Evolutionary conservation across 2,113 vertebrate genomes (phyloP).

Genomic region (Dermatemys mawii): DNA sequence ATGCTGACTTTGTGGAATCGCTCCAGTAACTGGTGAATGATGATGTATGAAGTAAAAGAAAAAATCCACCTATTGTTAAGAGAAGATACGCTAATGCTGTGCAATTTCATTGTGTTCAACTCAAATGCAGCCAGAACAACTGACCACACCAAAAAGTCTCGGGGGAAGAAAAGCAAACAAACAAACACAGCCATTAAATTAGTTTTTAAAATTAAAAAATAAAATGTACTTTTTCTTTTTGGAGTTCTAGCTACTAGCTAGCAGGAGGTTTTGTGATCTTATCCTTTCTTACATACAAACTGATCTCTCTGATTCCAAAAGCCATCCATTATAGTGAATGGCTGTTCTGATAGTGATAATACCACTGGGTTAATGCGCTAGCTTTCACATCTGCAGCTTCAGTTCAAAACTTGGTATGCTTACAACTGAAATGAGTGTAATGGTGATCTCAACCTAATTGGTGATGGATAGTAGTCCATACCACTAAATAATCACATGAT

Average conservation of each 20-base stretch:
- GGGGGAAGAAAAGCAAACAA: not conserved
- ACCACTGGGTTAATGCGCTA: not conserved
- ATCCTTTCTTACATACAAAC: not conserved
- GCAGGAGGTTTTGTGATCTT: not conserved
- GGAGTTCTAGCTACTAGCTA: not conserved
- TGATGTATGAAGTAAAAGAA: not conserved
- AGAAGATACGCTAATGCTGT: fast-evolving
- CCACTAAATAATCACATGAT: not conserved
- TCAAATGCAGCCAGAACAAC: not conserved
- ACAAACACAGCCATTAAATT: fast-evolving
- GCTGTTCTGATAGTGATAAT: not conserved
- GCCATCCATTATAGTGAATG: not conserved
- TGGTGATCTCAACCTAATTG: not conserved
- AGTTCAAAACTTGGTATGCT: not conserved
- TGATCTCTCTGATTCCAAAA: not conserved
- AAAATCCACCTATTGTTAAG: fast-evolving
- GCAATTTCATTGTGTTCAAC: not conserved
- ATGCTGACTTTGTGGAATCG: not conserved
- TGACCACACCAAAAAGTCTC: not conserved
- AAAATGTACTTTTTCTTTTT: not conserved
- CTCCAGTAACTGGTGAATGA: not conserved
- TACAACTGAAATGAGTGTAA: not conserved
- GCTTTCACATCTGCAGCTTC: not conserved
- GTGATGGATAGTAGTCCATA: not conserved
- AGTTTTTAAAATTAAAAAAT: not conserved